Evolutionary conservation across 2,113 vertebrate genomes (phyloP).

Genomic region (Sinosuthora webbiana): DNA sequence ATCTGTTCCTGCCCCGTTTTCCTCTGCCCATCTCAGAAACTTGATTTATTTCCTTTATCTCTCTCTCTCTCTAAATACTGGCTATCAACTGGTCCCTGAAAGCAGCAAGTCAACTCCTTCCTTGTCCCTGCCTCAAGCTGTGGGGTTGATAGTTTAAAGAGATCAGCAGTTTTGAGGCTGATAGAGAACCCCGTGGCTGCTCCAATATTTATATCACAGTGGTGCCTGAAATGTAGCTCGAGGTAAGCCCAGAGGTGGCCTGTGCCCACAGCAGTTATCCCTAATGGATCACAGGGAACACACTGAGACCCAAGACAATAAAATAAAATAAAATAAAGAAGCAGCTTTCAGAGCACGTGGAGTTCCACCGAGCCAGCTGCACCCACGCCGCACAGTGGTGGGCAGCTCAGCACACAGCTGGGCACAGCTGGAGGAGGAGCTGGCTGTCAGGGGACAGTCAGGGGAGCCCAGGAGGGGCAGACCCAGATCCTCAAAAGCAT

Average conservation of each 20-base stretch:
- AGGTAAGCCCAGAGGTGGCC: neutral
- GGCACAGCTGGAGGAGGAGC: constrained; percentile 16
- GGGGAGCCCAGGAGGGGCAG: neutral
- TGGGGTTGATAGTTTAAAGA: neutral
- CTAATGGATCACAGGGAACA: neutral
- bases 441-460: neutral
- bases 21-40: neutral
- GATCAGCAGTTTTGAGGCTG: neutral
- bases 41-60: neutral
- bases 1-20: neutral
- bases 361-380: neutral
- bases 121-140: neutral
- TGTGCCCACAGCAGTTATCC: neutral
- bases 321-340: neutral
- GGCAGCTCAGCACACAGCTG: neutral
- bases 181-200: neutral
- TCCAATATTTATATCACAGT: neutral
- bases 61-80: neutral
- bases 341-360: neutral
- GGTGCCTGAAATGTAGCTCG: neutral
- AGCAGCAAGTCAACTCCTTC: neutral
- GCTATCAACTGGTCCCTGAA: neutral
- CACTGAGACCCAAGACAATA: neutral
- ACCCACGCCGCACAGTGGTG: neutral
- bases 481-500: neutral